Percentiles rank a stretch among this genome's conserved stretches.
These are phyloP conservation scores for Pteronura brasiliensis DNA, from an alignment of 2,113 vertebrate genomes.

Conservation along the genomic window DNA sequence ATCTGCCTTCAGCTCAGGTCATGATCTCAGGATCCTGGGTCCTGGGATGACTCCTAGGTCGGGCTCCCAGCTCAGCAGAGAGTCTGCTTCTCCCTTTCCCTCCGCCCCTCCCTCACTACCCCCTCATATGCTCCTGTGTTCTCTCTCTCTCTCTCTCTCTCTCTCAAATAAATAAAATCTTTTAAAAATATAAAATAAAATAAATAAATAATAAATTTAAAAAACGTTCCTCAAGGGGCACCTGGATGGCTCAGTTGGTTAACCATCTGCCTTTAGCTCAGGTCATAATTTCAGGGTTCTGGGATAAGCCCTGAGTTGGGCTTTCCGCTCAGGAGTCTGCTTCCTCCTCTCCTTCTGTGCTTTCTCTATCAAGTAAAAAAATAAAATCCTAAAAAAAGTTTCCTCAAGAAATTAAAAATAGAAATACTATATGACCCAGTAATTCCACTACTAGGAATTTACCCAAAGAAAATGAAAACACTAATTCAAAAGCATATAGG, in stretches of 20 bases:
- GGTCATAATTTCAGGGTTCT: not conserved
- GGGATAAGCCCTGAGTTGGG: rapidly evolving
- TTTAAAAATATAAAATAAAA: not conserved
- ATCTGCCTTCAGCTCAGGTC: not conserved
- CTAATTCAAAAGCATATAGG: not conserved
- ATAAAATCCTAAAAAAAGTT: not conserved
- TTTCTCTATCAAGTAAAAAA: not conserved
- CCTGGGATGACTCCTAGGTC: not conserved
- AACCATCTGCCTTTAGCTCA: not conserved
- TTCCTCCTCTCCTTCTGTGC: not conserved
- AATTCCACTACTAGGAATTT: not conserved
- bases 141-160: too few relatives aligned
- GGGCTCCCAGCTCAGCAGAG: not conserved
- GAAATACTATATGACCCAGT: not conserved
- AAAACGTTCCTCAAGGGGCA: not conserved
- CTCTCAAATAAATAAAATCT: not conserved
- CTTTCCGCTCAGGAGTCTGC: not conserved
- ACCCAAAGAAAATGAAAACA: not conserved
- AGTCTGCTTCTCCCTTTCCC: not conserved
- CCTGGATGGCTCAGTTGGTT: not conserved
- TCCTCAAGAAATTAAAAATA: not conserved
- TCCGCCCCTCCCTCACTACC: not conserved
- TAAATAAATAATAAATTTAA: not conserved
- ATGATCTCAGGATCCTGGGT: not conserved
- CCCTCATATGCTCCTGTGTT: not conserved